A percentile compares a stretch with the other conserved stretches of the same genome.
phyloP scores from a whole-genome alignment of 2,888 invertebrate species.

The Lithophane semibrunnea region DNA sequence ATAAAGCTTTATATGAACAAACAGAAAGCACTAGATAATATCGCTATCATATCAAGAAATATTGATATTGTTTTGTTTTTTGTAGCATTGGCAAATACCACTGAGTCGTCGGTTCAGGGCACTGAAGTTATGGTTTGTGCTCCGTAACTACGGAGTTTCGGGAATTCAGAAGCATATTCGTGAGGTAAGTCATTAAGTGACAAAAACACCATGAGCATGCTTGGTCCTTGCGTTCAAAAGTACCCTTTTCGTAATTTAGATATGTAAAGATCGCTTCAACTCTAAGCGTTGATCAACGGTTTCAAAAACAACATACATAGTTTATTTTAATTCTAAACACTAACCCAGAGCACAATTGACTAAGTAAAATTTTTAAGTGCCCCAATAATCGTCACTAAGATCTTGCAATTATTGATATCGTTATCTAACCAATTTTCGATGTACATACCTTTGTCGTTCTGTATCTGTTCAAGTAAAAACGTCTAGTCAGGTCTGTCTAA shows the following conservation, averaged over 20 bases:
- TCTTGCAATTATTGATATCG: too few species aligned
- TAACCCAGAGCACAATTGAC: too few species aligned
- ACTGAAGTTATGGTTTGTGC: slow-evolving; percentile 98
- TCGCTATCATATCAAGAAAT: not conserved
- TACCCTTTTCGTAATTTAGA: too few species aligned
- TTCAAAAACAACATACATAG: not conserved
- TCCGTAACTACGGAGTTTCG: slow-evolving; percentile 97
- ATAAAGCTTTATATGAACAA: not conserved
- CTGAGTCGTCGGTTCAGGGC: slow-evolving; percentile 98
- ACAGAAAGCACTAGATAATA: not conserved
- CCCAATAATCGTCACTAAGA: too few species aligned
- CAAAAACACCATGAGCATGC: not conserved
- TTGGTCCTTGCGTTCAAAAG: not conserved
- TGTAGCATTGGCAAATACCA: slow-evolving; percentile 99
- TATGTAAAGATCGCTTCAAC: not conserved
- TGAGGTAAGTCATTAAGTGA: slow-evolving; percentile 91
- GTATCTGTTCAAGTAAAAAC: too few species aligned
- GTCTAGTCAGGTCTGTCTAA: too few species aligned
- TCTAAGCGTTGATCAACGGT: not conserved
- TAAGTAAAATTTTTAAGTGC: too few species aligned
- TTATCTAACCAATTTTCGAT: too few species aligned
- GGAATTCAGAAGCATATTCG: slow-evolving; percentile 98
- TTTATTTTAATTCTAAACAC: too few species aligned
- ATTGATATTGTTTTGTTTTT: slow-evolving; percentile 55
- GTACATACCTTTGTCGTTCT: too few species aligned